Conservation (phyloP, 2,113 vertebrate species). For the Cynocephalus volans region DNA sequence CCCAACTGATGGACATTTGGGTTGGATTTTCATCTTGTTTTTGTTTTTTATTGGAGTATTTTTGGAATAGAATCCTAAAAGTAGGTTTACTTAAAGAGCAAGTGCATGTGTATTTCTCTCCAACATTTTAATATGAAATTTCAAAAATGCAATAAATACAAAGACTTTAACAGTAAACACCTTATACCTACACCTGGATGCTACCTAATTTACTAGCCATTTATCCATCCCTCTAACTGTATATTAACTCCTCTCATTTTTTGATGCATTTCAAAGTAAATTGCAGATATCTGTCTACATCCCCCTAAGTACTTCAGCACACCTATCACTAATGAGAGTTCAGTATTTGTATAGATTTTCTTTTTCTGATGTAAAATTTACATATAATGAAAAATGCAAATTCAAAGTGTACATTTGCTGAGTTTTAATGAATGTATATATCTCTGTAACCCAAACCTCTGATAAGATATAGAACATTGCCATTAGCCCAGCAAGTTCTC, state of each 20-base stretch:
- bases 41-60: background rate
- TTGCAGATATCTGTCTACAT: background rate
- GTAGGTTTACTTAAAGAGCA: conserved; percentile 14
- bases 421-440: background rate
- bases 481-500: background rate
- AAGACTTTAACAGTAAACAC: background rate
- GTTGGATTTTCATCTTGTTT: background rate
- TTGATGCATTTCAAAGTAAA: background rate
- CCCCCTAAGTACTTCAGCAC: background rate
- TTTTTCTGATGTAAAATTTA: background rate
- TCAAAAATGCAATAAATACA: background rate
- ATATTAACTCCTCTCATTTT: conserved; percentile 14
- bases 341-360: background rate
- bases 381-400: background rate
- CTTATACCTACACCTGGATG: background rate
- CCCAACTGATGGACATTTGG: background rate
- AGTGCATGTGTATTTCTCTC: background rate
- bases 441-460: background rate
- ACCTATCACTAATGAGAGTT: background rate
- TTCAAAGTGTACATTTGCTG: background rate
- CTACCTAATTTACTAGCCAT: background rate
- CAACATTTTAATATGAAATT: conserved; percentile 5
- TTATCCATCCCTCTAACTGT: background rate
- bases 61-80: background rate
- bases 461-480: background rate